phyloP scores from a whole-genome alignment of 2,888 invertebrate genomes.

The Stratiomys singularior region DNA sequence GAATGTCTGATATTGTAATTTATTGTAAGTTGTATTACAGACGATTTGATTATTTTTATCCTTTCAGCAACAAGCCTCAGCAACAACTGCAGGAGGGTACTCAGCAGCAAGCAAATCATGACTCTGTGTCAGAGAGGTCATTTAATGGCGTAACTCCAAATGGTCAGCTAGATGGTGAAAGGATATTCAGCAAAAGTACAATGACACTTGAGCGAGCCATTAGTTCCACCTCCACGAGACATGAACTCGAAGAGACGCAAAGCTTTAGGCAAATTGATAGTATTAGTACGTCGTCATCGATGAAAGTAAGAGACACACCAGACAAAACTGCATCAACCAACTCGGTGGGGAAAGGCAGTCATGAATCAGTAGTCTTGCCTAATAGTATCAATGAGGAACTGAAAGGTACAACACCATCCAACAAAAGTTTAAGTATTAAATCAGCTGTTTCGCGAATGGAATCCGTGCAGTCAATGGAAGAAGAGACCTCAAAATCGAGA shows the following conservation, averaged over 20 bases:
- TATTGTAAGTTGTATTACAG: not conserved
- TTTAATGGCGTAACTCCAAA: not conserved
- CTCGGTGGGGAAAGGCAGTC: conserved; percentile 51
- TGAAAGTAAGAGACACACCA: conserved; percentile 44
- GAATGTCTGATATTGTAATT: too few relatives aligned
- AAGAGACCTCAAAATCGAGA: not conserved
- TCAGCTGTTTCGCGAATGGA: conserved; percentile 59
- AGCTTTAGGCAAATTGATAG: conserved; percentile 31
- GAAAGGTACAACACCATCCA: conserved; percentile 24
- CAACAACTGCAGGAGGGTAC: conserved; percentile 40
- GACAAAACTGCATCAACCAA: conserved; percentile 50
- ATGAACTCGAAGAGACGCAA: conserved; percentile 23
- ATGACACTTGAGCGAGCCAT: not conserved
- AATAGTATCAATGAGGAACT: not conserved
- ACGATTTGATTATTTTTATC: conserved; percentile 11
- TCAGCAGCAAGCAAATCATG: not conserved
- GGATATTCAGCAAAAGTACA: conserved; percentile 23
- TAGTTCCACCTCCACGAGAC: not conserved
- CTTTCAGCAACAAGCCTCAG: conserved; percentile 49
- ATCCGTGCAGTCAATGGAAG: not conserved
- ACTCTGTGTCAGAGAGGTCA: not conserved
- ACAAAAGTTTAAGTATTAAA: conserved; percentile 63
- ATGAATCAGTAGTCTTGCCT: conserved; percentile 60
- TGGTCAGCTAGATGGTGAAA: conserved; percentile 3
- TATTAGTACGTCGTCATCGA: conserved; percentile 48